Base-by-base conservation (phyloP, 1,140 invertebrate genomes). In the Drosophila murphyi region DNA sequence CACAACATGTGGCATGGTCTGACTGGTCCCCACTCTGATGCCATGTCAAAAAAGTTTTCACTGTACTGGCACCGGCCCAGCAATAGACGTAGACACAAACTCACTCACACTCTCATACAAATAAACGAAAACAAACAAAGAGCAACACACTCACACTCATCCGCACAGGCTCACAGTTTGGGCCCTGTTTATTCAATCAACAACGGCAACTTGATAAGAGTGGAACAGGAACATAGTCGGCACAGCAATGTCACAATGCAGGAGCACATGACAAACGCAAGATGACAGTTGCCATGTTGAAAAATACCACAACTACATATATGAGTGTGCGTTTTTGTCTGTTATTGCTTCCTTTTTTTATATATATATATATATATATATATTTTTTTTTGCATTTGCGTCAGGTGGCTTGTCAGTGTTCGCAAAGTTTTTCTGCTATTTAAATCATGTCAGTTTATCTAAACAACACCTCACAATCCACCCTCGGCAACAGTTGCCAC, bases 371-470 rank as follows among this genome's bases (percentile, higher is more conserved):
- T 41, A 41, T 41, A 4, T 39, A n/a, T 41, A 3, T 41, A 2
- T 51, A 5, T 3, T 20, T 29, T 43, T 43, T 31, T 57, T 78
- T 62, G 41, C 74, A 82, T 78, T 79, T 82, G 61, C 69, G 69
- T 32, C 80, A 74, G 72, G 60, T 76, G 67, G 47, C 52, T 64
- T 73, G 78, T 68, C 77, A 70, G 61, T 59, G 67, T 45, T 76
- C 74, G 62, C 68, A 87, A 89, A 88, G 83, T 88, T 88, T 88
- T 88, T 88, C 80, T 78, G 81, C 86, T 83, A 88, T 89, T 88
- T 88, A 88, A 88, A 88, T 89, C 83, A 89, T 88, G 85, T 71
- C 85, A 88, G 85, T 87, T 87, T 87, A 87, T 88, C 85, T 88
- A 88, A 83, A 80, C 85, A 89, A 72, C 78, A 54, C 70, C 51